A percentile compares a stretch with the other conserved stretches of the same genome.
phyloP scores from a whole-genome alignment of 2,113 vertebrate species.

The Ctenodactylus gundi region DNA sequence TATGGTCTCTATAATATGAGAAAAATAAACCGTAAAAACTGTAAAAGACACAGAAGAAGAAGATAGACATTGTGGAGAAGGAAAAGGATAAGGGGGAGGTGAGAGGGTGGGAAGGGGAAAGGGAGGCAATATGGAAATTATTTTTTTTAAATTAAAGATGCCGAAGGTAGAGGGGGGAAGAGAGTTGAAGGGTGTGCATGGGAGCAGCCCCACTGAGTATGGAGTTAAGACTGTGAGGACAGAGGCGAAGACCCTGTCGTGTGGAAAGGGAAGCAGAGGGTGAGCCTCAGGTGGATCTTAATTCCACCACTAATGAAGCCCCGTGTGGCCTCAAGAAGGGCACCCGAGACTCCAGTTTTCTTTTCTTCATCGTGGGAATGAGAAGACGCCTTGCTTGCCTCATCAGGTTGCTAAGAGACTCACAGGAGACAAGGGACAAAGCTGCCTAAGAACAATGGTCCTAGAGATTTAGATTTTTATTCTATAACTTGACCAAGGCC shows the following conservation, averaged over 20 bases:
- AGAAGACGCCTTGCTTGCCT: neutral
- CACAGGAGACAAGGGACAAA: neutral
- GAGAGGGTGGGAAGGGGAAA: no score
- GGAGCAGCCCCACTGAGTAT: neutral
- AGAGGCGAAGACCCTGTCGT: neutral
- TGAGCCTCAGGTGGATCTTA: conserved; percentile 8
- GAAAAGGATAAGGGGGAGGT: no score
- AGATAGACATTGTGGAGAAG: no score
- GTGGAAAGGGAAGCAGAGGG: neutral
- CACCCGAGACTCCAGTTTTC: conserved; percentile 17
- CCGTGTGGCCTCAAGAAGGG: neutral
- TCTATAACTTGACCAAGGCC: neutral
- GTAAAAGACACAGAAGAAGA: no score
- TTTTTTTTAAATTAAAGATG: no score
- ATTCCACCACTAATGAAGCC: conserved; percentile 49
- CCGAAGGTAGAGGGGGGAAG: neutral
- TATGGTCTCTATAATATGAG: no score
- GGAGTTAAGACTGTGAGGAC: neutral
- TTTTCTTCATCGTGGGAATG: conserved; percentile 1
- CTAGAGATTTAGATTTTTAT: neutral
- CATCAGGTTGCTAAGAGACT: conserved; percentile 24
- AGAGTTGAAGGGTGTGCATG: neutral
- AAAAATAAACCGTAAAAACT: no score
- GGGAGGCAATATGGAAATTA: no score
- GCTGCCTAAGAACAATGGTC: neutral